A percentile compares a stretch with the other conserved stretches of the same genome.
These are phyloP conservation scores for Branchipolynoe longqiensis DNA, from an alignment of 2,888 invertebrate genomes.

Conservation along the genomic window DNA sequence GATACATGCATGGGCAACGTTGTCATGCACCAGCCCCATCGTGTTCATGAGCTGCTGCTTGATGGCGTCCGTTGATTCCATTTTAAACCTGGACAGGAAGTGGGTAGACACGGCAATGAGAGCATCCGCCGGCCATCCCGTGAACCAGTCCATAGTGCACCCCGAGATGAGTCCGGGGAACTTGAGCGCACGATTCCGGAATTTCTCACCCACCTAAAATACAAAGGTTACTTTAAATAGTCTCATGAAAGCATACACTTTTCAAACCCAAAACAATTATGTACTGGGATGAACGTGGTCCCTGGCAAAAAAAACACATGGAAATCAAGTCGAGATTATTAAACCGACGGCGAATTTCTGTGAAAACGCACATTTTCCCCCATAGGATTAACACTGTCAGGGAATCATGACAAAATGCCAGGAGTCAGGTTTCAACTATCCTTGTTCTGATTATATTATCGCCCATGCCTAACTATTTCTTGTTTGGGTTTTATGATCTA, in stretches of 20 bases:
- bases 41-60: conserved; percentile 75
- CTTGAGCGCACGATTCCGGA: conserved; percentile 78
- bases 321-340: no score
- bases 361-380: no score
- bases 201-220: conserved; percentile 77
- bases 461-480: no score
- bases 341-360: no score
- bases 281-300: no score
- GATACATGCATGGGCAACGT: conserved; percentile 75
- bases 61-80: conserved; percentile 72
- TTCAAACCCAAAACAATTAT: no score
- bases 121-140: conserved; percentile 80
- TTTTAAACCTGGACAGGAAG: conserved; percentile 76
- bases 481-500: no score
- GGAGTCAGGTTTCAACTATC: no score
- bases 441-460: no score
- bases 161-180: conserved; percentile 81
- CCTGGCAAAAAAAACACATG: no score
- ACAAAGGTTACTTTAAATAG: background rate
- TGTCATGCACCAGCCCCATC: conserved; percentile 80
- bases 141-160: conserved; percentile 82
- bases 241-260: background rate
- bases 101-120: conserved; percentile 79
- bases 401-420: no score
- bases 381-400: no score